phyloP scores from a whole-genome alignment of 1,140 invertebrate species.

The Danaus plexippus region DNA sequence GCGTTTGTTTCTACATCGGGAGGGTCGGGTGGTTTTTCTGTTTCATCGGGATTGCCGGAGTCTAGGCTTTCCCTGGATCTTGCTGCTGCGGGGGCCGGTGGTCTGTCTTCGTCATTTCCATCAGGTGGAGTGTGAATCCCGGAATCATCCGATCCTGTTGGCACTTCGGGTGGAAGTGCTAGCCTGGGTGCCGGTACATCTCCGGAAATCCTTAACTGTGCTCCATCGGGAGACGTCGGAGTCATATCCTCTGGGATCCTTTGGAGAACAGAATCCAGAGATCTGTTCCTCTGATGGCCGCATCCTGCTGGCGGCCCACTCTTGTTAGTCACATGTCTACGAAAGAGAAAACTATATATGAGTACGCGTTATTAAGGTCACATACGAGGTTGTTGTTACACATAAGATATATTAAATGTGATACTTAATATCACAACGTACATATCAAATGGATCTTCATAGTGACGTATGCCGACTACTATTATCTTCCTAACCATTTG shows the following conservation, averaged over 20 bases:
- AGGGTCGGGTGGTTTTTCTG: conserved; percentile 65
- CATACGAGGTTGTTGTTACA: conserved; percentile 1
- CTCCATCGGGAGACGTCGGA: conserved; percentile 84
- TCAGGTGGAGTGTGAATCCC: conserved; percentile 79
- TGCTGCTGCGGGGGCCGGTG: conserved; percentile 51
- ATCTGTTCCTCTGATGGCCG: conserved; percentile 89
- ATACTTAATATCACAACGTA: conserved; percentile 26
- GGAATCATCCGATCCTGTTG: conserved; percentile 87
- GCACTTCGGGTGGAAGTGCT: conserved; percentile 85
- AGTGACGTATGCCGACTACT: conserved; percentile 59
- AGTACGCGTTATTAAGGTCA: conserved; percentile 1
- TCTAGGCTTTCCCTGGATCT: conserved; percentile 80
- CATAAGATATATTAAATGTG: neutral
- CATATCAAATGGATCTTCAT: conserved; percentile 66
- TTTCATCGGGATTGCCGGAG: conserved; percentile 75
- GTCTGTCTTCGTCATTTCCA: conserved; percentile 48
- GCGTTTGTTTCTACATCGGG: conserved; percentile 51
- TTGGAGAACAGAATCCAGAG: conserved; percentile 88
- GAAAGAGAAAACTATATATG: conserved; percentile 34
- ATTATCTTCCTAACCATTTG: conserved; percentile 66
- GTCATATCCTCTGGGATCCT: conserved; percentile 88
- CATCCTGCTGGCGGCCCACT: conserved; percentile 63
- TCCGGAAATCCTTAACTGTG: conserved; percentile 78
- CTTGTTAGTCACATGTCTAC: conserved; percentile 58
- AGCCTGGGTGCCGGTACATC: conserved; percentile 82